Evolutionary conservation across 2,888 invertebrate genomes (phyloP).

Genomic region (Timandra comae): DNA sequence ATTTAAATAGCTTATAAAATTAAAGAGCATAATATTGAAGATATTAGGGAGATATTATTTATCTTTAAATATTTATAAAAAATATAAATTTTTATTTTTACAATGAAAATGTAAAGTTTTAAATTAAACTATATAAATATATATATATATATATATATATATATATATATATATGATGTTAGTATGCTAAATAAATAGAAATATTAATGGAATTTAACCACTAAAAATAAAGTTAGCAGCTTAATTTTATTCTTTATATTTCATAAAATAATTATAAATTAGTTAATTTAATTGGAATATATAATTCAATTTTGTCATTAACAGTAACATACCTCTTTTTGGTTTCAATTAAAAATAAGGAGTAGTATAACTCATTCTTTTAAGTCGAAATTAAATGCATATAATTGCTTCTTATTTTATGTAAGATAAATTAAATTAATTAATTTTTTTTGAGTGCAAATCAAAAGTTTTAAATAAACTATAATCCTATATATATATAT

Average conservation of each 20-base stretch:
- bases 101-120: constrained; percentile 82
- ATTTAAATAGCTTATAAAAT: constrained; percentile 59
- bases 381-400: constrained; percentile 69
- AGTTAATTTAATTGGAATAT: constrained; percentile 75
- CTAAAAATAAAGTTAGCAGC: constrained; percentile 81
- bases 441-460: constrained; percentile 61
- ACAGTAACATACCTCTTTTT: constrained; percentile 81
- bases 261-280: no score
- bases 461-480: constrained; percentile 60
- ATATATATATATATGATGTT: no score
- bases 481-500: constrained; percentile 39
- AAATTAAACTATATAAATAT: constrained; percentile 77
- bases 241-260: constrained; percentile 71
- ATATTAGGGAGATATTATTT: constrained; percentile 54
- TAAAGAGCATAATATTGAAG: constrained; percentile 57
- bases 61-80: constrained; percentile 42
- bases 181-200: constrained; percentile 53
- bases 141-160: background rate
- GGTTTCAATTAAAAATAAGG: constrained; percentile 78
- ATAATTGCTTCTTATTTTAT: constrained; percentile 77
- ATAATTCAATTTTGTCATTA: constrained; percentile 77
- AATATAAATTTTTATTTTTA: constrained; percentile 71
- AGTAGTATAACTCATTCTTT: constrained; percentile 60
- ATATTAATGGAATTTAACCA: constrained; percentile 65
- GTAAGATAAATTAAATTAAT: constrained; percentile 53